phyloP scores from a whole-genome alignment of 2,888 invertebrate species.

The Meloe dianella region DNA sequence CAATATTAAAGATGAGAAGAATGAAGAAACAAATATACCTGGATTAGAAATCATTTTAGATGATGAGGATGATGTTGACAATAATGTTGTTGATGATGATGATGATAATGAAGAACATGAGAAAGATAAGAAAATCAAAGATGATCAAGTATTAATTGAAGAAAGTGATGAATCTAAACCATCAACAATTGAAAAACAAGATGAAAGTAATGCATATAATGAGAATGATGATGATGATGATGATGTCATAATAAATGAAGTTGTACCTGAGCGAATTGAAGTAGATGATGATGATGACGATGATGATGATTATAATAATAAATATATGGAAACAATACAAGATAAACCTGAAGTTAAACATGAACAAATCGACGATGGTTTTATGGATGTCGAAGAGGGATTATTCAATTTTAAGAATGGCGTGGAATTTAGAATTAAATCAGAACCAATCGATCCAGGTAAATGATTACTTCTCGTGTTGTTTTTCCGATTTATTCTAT shows the following conservation, averaged over 20 bases:
- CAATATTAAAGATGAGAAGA: slow-evolving; percentile 44
- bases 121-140: slow-evolving; percentile 54
- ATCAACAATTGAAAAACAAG: slow-evolving; percentile 22
- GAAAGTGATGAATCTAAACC: slow-evolving; percentile 45
- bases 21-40: slow-evolving; percentile 59
- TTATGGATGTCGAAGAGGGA: slow-evolving; percentile 55
- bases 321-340: slow-evolving; percentile 44
- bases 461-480: slow-evolving; percentile 20
- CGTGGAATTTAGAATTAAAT: slow-evolving; percentile 67
- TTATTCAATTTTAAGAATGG: slow-evolving; percentile 66
- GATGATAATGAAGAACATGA: slow-evolving; percentile 51
- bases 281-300: slow-evolving; percentile 71
- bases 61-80: slow-evolving; percentile 56
- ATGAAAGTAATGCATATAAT: slow-evolving; percentile 27
- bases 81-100: no score
- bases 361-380: slow-evolving; percentile 68
- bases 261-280: slow-evolving; percentile 69
- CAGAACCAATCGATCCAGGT: slow-evolving; percentile 74
- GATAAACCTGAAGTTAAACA: slow-evolving; percentile 52
- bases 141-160: slow-evolving; percentile 45
- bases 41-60: slow-evolving; percentile 58
- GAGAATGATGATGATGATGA: slow-evolving; percentile 61
- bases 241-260: slow-evolving; percentile 73
- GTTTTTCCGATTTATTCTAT: no score
- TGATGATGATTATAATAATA: slow-evolving; percentile 64